Evolutionary conservation across 2,888 invertebrate species (phyloP).

Genomic region (Leptinotarsa rubiginosa): DNA sequence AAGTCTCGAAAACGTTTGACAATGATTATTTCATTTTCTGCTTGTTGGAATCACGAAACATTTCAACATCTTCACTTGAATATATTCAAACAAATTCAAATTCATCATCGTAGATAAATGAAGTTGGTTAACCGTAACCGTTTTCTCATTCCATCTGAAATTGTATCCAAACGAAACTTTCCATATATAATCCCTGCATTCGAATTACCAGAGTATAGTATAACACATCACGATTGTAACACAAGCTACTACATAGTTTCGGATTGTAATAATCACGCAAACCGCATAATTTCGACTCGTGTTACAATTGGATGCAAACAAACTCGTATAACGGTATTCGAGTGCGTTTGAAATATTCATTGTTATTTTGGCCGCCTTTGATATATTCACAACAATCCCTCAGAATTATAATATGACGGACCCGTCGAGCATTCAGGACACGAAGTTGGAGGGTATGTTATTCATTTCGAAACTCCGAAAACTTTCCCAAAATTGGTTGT

Average conservation of each 20-base stretch:
- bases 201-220: not conserved
- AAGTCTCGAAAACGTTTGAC: too few species aligned
- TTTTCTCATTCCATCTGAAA: not conserved
- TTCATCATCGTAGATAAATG: too few species aligned
- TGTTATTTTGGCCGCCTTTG: constrained; percentile 1
- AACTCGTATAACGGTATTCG: constrained; percentile 1
- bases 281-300: constrained; percentile 18
- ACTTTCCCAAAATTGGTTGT: not conserved
- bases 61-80: too few species aligned
- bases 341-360: constrained; percentile 13
- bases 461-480: not conserved
- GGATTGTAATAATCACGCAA: not conserved
- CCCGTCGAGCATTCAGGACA: not conserved
- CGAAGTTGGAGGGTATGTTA: not conserved
- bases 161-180: not conserved
- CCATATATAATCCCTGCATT: not conserved
- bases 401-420: not conserved
- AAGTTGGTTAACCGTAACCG: too few species aligned
- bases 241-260: constrained; percentile 14
- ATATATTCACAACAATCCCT: not conserved
- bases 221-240: constrained; percentile 3
- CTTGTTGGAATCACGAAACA: too few species aligned
- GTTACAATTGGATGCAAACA: constrained; percentile 15
- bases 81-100: too few species aligned
- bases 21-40: too few species aligned